Conservation (phyloP, 2,888 invertebrate genomes). For the Leptopilina syphax region DNA sequence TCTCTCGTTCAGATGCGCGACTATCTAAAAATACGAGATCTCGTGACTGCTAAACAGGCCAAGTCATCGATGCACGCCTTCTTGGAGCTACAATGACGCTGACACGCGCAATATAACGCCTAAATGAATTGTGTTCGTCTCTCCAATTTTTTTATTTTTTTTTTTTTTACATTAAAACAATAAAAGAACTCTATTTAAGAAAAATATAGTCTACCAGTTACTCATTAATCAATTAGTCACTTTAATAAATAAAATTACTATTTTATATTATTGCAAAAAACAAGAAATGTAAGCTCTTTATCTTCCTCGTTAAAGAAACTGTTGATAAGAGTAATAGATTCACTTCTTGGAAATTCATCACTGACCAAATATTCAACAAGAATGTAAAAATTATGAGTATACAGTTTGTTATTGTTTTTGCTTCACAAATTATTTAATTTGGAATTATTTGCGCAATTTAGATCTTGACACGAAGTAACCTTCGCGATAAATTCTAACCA, state of each 20-base stretch:
- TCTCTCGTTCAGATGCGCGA: slow-evolving; percentile 13
- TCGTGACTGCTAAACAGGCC: slow-evolving; percentile 52
- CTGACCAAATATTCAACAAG: background rate
- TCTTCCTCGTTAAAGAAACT: background rate
- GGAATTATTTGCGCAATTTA: background rate
- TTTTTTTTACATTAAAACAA: background rate
- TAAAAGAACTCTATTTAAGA: background rate
- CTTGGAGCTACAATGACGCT: slow-evolving; percentile 27
- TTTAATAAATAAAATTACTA: background rate
- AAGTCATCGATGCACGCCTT: slow-evolving; percentile 45
- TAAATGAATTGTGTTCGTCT: slow-evolving; percentile 4
- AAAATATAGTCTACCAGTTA: no score
- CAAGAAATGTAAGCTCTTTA: background rate
- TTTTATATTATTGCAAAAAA: background rate
- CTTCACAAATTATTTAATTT: background rate
- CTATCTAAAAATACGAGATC: slow-evolving; percentile 50
- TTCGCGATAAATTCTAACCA: slow-evolving; percentile 12
- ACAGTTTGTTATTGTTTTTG: background rate
- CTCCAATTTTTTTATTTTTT: background rate
- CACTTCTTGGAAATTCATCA: background rate
- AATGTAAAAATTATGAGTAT: background rate
- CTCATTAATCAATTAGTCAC: no score
- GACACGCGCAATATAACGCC: background rate
- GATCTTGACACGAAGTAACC: slow-evolving; percentile 15
- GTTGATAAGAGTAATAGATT: background rate